Base-by-base conservation (phyloP, 2,797 vertebrate species). In the Darevskia mixta region DNA sequence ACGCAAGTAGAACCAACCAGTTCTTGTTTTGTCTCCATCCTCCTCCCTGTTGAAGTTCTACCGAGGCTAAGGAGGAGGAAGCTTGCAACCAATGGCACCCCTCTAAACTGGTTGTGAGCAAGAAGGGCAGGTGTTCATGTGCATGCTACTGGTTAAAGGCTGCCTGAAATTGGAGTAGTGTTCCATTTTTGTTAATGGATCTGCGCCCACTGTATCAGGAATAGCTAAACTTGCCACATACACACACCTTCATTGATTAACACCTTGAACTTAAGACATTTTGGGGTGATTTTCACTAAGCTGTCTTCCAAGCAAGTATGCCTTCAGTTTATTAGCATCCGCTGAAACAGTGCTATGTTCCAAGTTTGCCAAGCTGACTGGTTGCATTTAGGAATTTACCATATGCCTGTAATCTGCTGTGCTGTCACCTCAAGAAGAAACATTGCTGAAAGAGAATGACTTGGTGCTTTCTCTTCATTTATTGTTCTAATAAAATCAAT, bases 401-500 rank as follows among this genome's bases (percentile, higher is more conserved):
- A 38, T 87, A 86, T 0, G 1, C 75, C 83, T 85, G 0, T 88
- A 87, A 85, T 90, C 89, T 92, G 73, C 85, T 91, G 75, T 45
- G 25, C 76, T 92, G 84, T 64, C 82, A 49, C 91, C 83, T 91
- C 79, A 5, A 75, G 88, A 89, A 92, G n/a, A 91, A 89, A 89
- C 15, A 25, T 17, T 78, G 75, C 64, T 86, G 82, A 90, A 91
- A 84, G 90, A 89, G 73, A 91, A 92, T 73, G 77, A 87, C 89
- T 72, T 7, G n/a, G 11, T 79, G 82, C 90, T 78, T 76, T 71
- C 25, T 85, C 90, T 93, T 87, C 94, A 90, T 93, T 94, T 93
- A 95, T 90, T 92, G 61, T 92, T 43, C 76, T 81, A 85, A 90
- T 92, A 90, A 94, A 95, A 94, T 89, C 87, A 87, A 91, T 91